Percentiles rank a stretch among this genome's conserved stretches.
Conservation (phyloP, 1,140 invertebrate species). For the Drosophila varians region DNA sequence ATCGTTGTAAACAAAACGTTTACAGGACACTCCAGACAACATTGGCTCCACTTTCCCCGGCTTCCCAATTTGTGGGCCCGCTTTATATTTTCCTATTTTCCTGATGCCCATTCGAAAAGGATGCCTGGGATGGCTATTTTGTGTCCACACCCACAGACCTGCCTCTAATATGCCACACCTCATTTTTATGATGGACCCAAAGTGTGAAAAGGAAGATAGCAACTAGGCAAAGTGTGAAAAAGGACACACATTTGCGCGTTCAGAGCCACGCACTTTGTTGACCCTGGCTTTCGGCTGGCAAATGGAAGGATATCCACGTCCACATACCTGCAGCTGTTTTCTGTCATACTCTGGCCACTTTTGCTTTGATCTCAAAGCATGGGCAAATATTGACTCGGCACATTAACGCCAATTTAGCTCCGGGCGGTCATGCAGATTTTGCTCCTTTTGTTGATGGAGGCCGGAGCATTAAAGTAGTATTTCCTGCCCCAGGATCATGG, state of each 20-base stretch:
- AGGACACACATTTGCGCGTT: conserved; percentile 8
- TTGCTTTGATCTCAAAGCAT: conserved; percentile 62
- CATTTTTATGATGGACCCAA: conserved; percentile 46
- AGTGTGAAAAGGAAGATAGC: not conserved
- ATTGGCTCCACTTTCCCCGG: conserved; percentile 4
- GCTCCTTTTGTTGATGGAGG: conserved; percentile 27
- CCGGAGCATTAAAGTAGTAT: conserved; percentile 12
- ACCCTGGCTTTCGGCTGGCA: conserved; percentile 39
- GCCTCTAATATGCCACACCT: conserved; percentile 46
- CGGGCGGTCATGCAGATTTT: conserved; percentile 38
- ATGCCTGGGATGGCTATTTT: conserved; percentile 21
- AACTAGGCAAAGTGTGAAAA: not conserved
- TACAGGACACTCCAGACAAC: conserved; percentile 52
- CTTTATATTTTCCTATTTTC: conserved; percentile 26
- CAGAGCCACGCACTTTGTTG: conserved; percentile 55
- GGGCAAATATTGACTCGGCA: conserved; percentile 63
- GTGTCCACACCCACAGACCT: conserved; percentile 23
- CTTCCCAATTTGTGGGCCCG: not conserved
- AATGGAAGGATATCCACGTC: conserved; percentile 43
- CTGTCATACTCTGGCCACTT: not conserved
- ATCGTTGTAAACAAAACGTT: conserved; percentile 69
- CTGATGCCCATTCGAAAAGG: conserved; percentile 34
- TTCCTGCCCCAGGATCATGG: not conserved
- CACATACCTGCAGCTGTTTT: conserved; percentile 31
- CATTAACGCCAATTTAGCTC: conserved; percentile 63